Evolutionary conservation across 2,888 invertebrate genomes (phyloP).

Genomic region (Lasioglossum villosulum): DNA sequence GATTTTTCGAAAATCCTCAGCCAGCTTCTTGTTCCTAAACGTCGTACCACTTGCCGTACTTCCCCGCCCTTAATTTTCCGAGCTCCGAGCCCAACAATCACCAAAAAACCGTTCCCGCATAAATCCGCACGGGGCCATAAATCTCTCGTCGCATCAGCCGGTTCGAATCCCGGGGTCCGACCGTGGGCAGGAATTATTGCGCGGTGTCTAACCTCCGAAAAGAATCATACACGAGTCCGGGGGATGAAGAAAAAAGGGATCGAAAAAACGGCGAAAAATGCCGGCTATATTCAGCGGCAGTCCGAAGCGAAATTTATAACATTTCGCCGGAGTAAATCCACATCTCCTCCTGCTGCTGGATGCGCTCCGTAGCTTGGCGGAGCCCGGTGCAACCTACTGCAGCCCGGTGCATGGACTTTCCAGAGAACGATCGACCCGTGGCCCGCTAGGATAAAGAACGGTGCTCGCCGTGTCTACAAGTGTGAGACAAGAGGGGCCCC

Average conservation of each 20-base stretch:
- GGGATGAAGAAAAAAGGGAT: background rate
- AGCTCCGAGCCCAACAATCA: background rate
- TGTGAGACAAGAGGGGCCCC: conserved; percentile 76
- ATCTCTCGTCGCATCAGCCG: background rate
- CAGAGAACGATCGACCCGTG: conserved; percentile 33
- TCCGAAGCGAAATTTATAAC: conserved; percentile 55
- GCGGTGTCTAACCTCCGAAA: conserved; percentile 12
- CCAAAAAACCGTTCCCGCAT: background rate
- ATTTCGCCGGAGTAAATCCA: conserved; percentile 45
- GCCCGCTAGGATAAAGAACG: conserved; percentile 65
- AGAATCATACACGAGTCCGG: conserved; percentile 23
- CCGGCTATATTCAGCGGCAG: conserved; percentile 39
- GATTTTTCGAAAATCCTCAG: too few relatives aligned
- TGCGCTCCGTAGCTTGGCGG: background rate
- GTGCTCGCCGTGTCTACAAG: conserved; percentile 73
- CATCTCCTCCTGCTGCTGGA: conserved; percentile 9
- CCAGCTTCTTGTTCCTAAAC: too few relatives aligned
- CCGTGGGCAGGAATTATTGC: conserved; percentile 40
- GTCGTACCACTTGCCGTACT: too few relatives aligned
- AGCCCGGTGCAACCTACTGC: background rate
- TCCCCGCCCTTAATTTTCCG: background rate
- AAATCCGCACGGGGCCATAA: background rate
- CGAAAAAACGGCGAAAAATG: conserved; percentile 8
- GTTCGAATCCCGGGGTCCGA: background rate
- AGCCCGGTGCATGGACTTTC: conserved; percentile 15